Percentiles rank a stretch among this genome's conserved stretches.
phyloP scores from a whole-genome alignment of 2,888 invertebrate species.

The Philopedon plagiatum region DNA sequence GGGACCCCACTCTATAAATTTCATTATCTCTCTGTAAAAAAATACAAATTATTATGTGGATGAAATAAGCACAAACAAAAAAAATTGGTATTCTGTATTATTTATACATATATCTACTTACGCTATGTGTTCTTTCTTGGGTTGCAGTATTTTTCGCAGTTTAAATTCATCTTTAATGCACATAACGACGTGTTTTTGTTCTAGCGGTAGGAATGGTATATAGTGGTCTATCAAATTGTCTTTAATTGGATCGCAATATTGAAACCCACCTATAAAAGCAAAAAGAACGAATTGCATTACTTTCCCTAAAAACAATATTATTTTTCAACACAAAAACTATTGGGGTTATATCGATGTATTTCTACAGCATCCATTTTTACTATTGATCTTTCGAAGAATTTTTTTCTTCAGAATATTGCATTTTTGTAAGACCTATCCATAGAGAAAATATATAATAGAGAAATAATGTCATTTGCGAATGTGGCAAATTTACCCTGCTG shows the following conservation, averaged over 20 bases:
- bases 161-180: slow-evolving; percentile 82
- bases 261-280: slow-evolving; percentile 82
- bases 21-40: slow-evolving; percentile 73
- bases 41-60: neutral
- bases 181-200: slow-evolving; percentile 83
- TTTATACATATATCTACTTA: slow-evolving; percentile 57
- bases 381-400: no score
- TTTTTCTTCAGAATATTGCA: no score
- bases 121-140: slow-evolving; percentile 60
- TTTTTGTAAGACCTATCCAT: no score
- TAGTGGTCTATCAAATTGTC: slow-evolving; percentile 92
- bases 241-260: slow-evolving; percentile 85
- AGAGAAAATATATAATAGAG: no score
- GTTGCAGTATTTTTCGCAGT: slow-evolving; percentile 56
- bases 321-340: no score
- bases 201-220: slow-evolving; percentile 95
- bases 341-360: no score
- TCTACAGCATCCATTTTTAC: no score
- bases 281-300: no score
- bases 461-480: no score
- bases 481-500: no score
- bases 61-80: no score
- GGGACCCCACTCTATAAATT: slow-evolving; percentile 82
- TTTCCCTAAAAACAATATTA: no score
- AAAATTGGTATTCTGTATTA: neutral